Evolutionary conservation across 2,888 invertebrate species (phyloP), one percentile per base, ranked within the genome.

Genomic region (Allygus modestus): DNA sequence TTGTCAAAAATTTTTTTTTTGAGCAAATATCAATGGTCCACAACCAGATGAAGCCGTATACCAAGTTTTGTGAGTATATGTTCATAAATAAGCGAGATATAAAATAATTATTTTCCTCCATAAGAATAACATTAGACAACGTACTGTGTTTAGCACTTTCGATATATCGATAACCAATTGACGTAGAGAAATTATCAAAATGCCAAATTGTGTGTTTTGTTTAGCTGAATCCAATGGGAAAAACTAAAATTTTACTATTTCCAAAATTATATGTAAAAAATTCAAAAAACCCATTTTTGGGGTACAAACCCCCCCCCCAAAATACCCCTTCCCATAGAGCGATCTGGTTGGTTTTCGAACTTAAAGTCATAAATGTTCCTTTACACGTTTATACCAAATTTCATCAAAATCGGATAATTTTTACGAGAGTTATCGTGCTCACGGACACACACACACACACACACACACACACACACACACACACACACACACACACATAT

Each of bases 391-490:
- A n/a, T 51, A 17, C 51, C 51, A 51, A 51, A 51, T 51, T 51
- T 51, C 7, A 51, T 51, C 17, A 51, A 11, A 17, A 51, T 51
- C 51, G 51, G 51, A 51, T 17, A 15, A 51, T 11, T 51, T 51
- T 51, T 51, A n/a, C 51, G 15, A 1, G 51, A 51, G 51, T 51
- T 51, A 51, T 51, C 51, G 51, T n/a, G 51, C 51, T 51, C 9
- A 37, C 4, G 9, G 37, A 37, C 37, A 37, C 37, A 37, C 37
- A 37, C 15, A 51, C 51, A n/a, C 17, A 51, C 51, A 51, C 51
- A 51, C n/a, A 51, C n/a, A 51, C n/a, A 51, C n/a, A 51, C n/a
- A 51, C n/a, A 51, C n/a, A 51, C n/a, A 51, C n/a, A 51, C n/a
- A 51, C 15, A 51, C n/a, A 51, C n/a, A 51, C n/a, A 51, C n/a